Evolutionary conservation across 1,140 invertebrate species (phyloP).

Genomic region (Oedothorax gibbosus): DNA sequence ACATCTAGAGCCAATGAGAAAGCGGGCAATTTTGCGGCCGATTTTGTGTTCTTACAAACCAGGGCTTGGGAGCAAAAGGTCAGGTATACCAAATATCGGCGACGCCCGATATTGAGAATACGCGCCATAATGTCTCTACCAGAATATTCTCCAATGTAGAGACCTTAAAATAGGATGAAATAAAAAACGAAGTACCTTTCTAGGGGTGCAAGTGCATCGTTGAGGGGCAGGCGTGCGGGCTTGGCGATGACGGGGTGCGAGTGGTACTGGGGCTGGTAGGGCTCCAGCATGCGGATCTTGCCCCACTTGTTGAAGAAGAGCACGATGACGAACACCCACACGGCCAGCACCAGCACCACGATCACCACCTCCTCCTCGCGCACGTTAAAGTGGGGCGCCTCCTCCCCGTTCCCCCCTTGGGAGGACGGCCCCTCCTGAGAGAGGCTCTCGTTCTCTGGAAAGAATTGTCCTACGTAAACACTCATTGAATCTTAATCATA

Average conservation of each 20-base stretch:
- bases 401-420: background rate
- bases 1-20: too few relatives aligned
- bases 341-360: conserved; percentile 84
- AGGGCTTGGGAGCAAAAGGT: too few relatives aligned
- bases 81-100: too few relatives aligned
- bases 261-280: conserved; percentile 87
- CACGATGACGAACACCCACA: conserved; percentile 89
- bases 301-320: conserved; percentile 88
- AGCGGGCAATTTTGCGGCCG: too few relatives aligned
- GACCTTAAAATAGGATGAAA: too few relatives aligned
- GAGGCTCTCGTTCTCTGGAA: conserved; percentile 56
- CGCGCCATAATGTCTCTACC: too few relatives aligned
- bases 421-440: conserved; percentile 49
- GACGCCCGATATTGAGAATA: too few relatives aligned
- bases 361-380: conserved; percentile 87
- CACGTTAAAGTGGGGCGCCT: conserved; percentile 73
- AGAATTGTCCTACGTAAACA: background rate
- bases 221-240: conserved; percentile 35
- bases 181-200: conserved; percentile 10
- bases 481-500: too few relatives aligned
- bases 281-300: conserved; percentile 90
- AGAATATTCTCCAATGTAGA: too few relatives aligned
- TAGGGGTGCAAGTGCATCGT: conserved; percentile 36
- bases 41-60: too few relatives aligned
- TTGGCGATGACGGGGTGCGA: conserved; percentile 47